Percentiles rank a stretch among this genome's conserved stretches.
phyloP scores from a whole-genome alignment of 2,113 vertebrate genomes.

The Pygoscelis antarcticus region DNA sequence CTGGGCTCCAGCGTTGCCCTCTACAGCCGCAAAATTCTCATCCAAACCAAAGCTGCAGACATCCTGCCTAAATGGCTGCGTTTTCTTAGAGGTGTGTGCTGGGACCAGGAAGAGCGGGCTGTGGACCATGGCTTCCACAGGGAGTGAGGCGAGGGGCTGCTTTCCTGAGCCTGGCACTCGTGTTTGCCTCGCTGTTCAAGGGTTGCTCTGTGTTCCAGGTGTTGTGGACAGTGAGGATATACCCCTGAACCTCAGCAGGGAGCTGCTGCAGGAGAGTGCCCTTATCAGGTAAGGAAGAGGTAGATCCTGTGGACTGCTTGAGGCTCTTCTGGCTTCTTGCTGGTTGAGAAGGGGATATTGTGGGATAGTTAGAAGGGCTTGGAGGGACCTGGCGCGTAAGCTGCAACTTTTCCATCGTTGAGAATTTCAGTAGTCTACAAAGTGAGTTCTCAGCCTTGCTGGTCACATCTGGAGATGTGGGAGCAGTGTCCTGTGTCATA shows the following conservation, averaged over 20 bases:
- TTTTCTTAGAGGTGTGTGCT: constrained; percentile 86
- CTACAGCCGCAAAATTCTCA: constrained; percentile 94
- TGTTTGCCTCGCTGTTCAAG: neutral
- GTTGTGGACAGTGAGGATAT: constrained; percentile 99
- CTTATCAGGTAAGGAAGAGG: constrained; percentile 85
- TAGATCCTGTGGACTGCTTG: neutral
- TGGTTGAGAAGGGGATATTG: neutral
- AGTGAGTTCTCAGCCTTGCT: neutral
- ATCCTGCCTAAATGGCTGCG: constrained; percentile 97
- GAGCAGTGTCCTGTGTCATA: neutral
- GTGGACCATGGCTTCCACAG: fast-evolving
- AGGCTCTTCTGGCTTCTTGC: neutral
- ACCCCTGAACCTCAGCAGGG: constrained; percentile 95
- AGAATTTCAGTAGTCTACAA: neutral
- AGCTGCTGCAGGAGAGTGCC: constrained; percentile 93
- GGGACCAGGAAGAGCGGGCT: neutral
- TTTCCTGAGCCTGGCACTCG: neutral
- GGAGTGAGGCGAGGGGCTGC: neutral
- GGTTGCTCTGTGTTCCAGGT: constrained; percentile 73
- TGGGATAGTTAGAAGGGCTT: neutral
- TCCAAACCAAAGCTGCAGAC: constrained; percentile 92
- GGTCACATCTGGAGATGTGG: neutral
- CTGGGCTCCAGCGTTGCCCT: constrained; percentile 89
- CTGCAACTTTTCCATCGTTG: neutral
- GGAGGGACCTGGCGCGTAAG: neutral